Base-by-base conservation (phyloP, 2,797 vertebrate genomes). In the Galago senegalensis region DNA sequence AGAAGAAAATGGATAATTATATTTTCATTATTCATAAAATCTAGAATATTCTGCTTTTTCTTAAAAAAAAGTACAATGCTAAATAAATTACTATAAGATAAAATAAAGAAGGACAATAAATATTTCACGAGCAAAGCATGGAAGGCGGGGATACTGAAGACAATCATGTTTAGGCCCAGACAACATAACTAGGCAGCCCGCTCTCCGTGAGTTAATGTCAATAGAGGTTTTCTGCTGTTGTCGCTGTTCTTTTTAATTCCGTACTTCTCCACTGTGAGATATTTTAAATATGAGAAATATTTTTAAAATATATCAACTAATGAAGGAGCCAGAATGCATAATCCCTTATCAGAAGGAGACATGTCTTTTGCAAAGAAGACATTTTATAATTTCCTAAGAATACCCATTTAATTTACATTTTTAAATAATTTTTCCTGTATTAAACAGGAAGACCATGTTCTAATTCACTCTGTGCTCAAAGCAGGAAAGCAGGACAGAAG, bases 51-150 rank as follows among this genome's bases (percentile, higher is more conserved):
- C 40, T 53, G 70, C 27, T 82, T 83, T 92, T 82, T 49, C 16
- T 53, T 5, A 53, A 53, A 53, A 53, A 34, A 95, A 91, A 94
- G 13, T 49, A 18, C 6, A 77, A 72, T 21, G 4, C 34, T 85
- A 92, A 92, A 72, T 82, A 86, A 97, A 93, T 82, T 86, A 73
- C 27, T 81, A 4, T 37, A 80, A 82, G 58, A n/a, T 85, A 82
- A 63, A 75, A 70, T 46, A 53, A 0, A 84, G 10, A 89, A 73
- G 75, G 70, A 72, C 1, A 61, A 93, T 69, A 53, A 85, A 77
- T 81, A 61, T 91, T 87, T 95, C 65, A 70, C 2, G 76, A 92
- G 21, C n/a, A 84, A 95, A 18, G 4, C n/a, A 85, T 17, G 25
- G 31, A 93, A 93, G 31, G 40, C 60, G 34, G 61, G 29, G 29